These are phyloP conservation scores for Ericerus pela DNA, from an alignment of 1,140 invertebrate genomes.

Conservation along the genomic window DNA sequence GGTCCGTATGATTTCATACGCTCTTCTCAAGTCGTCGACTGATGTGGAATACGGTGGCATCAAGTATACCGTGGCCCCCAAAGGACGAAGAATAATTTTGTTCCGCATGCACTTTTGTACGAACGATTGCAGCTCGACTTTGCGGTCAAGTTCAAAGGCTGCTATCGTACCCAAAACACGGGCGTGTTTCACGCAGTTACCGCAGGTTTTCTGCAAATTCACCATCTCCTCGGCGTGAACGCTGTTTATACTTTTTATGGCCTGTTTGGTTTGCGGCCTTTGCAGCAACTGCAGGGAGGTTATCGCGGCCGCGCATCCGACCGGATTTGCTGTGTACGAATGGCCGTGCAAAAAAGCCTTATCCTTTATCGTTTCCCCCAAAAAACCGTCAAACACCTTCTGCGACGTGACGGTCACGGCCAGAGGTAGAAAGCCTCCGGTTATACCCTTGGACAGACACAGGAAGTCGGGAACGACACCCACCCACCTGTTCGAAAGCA, in stretches of 20 bases:
- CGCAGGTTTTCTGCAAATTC: background rate
- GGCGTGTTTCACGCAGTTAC: background rate
- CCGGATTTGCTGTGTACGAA: conserved; percentile 11
- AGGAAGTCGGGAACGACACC: conserved; percentile 20
- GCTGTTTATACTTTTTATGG: background rate
- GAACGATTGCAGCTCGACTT: background rate
- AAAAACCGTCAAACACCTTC: conserved; percentile 13
- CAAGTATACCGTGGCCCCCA: conserved; percentile 3
- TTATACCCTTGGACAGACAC: conserved; percentile 22
- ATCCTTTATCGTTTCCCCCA: background rate
- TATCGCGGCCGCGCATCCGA: conserved; percentile 11
- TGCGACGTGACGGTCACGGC: conserved; percentile 17
- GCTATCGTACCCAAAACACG: conserved; percentile 13
- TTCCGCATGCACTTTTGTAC: conserved; percentile 1
- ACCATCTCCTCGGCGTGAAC: background rate
- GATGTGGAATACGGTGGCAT: conserved; percentile 13
- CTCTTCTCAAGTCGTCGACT: background rate
- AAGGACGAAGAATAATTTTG: conserved; percentile 7
- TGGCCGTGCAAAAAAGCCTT: conserved; percentile 13
- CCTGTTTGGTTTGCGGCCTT: background rate
- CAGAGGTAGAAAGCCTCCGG: conserved; percentile 22
- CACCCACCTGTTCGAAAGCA: conserved; percentile 18
- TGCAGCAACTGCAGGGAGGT: background rate
- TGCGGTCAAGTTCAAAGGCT: conserved; percentile 1
- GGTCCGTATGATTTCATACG: background rate